A percentile compares a stretch with the other conserved stretches of the same genome.
phyloP scores from a whole-genome alignment of 2,888 invertebrate species.

The Catocala nupta region DNA sequence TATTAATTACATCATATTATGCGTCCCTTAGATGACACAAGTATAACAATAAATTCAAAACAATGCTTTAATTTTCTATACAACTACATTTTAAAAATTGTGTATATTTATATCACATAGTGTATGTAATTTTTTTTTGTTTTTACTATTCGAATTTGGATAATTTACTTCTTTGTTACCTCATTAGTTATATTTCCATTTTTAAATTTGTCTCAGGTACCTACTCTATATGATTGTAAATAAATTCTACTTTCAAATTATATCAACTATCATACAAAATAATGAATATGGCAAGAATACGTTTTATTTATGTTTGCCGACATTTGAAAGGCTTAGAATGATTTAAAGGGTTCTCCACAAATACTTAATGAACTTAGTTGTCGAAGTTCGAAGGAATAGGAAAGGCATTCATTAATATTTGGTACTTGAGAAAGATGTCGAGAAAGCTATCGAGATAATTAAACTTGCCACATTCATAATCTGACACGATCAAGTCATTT shows the following conservation, averaged over 20 bases:
- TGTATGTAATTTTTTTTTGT: constrained; percentile 62
- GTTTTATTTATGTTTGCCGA: constrained; percentile 11
- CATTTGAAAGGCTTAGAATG: constrained; percentile 27
- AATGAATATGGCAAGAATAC: constrained; percentile 15
- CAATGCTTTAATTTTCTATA: constrained; percentile 68
- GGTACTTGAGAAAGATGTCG: constrained; percentile 20
- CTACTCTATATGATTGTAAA: constrained; percentile 32
- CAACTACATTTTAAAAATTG: constrained; percentile 81
- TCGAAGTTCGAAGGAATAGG: constrained; percentile 34
- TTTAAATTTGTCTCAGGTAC: constrained; percentile 43
- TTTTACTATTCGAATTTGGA: constrained; percentile 51
- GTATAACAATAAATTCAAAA: constrained; percentile 79
- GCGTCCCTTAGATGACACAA: constrained; percentile 65
- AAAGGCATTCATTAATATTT: constrained; percentile 40
- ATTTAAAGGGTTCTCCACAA: constrained; percentile 27
- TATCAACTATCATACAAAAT: constrained; percentile 3
- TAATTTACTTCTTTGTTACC: constrained; percentile 34
- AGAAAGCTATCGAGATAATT: constrained; percentile 14
- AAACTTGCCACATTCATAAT: constrained; percentile 23
- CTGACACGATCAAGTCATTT: constrained; percentile 4
- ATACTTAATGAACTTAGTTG: constrained; percentile 42
- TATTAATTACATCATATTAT: constrained; percentile 72
- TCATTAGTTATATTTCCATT: constrained; percentile 31
- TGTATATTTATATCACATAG: constrained; percentile 85
- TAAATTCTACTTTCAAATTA: constrained; percentile 6